Conservation (phyloP, 2,113 vertebrate species). For the Clupea harengus region DNA sequence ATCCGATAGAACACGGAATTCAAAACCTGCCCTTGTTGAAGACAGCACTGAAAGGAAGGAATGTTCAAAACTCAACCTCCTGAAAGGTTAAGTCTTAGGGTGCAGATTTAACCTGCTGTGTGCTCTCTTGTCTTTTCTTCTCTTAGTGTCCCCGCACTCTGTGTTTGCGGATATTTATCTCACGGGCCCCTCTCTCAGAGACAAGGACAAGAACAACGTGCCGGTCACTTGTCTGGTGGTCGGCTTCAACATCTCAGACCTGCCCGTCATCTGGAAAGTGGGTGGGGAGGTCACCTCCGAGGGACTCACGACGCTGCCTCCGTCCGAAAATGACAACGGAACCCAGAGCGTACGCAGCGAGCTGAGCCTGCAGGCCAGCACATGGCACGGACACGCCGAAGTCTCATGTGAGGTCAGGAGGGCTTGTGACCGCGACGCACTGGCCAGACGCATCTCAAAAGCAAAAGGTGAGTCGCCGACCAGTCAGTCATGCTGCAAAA, state of each 20-base stretch:
- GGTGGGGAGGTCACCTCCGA: not conserved
- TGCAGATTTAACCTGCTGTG: too few species aligned
- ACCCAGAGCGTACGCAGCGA: slow-evolving; percentile 56
- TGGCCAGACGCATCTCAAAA: slow-evolving; percentile 42
- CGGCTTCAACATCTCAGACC: slow-evolving; percentile 41
- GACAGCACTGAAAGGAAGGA: too few species aligned
- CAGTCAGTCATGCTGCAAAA: too few species aligned
- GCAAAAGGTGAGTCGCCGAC: slow-evolving; percentile 55
- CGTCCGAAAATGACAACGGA: slow-evolving; percentile 52
- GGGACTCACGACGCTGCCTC: not conserved
- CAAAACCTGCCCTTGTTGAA: too few species aligned
- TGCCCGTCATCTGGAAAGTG: slow-evolving; percentile 62
- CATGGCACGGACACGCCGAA: slow-evolving; percentile 49
- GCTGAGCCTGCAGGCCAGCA: slow-evolving; percentile 35
- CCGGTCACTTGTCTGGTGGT: slow-evolving; percentile 62
- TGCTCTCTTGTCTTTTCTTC: slow-evolving; percentile 12
- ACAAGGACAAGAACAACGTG: slow-evolving; percentile 34
- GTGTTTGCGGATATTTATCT: slow-evolving; percentile 52
- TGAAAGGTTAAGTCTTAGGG: too few species aligned
- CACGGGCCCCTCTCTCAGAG: slow-evolving; percentile 37
- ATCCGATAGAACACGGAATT: too few species aligned
- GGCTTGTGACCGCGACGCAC: slow-evolving; percentile 41
- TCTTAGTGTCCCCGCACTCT: slow-evolving; percentile 52
- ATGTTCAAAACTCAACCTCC: too few species aligned
- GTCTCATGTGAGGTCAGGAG: slow-evolving; percentile 64